Evolutionary conservation across 2,888 invertebrate genomes (phyloP), one percentile per base, ranked within the genome.

Genomic region (Drosophila setosimentum): DNA sequence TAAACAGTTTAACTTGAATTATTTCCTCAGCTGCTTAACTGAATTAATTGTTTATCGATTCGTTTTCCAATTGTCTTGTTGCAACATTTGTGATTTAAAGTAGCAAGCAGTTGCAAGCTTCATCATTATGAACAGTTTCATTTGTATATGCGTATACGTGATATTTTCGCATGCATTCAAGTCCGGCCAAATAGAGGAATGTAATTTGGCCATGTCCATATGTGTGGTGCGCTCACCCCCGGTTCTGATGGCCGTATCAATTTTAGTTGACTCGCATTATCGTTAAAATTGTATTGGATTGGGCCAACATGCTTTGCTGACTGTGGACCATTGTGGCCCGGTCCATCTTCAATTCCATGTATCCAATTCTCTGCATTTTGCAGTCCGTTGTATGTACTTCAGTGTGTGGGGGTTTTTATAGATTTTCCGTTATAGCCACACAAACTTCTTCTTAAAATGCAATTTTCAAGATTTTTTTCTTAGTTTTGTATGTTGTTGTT

Each of bases 391-490:
- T 55, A 30, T 57, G 67, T 69, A 66, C 76, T 60, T 68, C 68
- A 63, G 54, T 57, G 29, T 59, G 55, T 58, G 29, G 33, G 50
- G 59, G 78, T 65, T 75, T 83, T 45, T 87, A 90, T 88, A 83
- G 89, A 88, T 88, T 90, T 87, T 83, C 72, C 77, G 88, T 85
- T 89, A 89, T 85, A 77, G 83, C 87, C 90, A 83, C 89, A 87
- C 89, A 81, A 88, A 88, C 72, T 87, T 81, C 87, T 90, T 79
- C 90, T 89, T 89, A 91, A 91, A 89, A 91, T 91, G 91, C 89
- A 90, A 89, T 89, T 89, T 89, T 89, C 89, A 87, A 90, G 90
- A 79, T 80, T 80, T 84, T 72, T 73, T 49, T 55, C 71, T 68
- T 24, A 32, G 32, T 62, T 65, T 58, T 49, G 27, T 53, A 16